phyloP scores from a whole-genome alignment of 2,113 vertebrate species.

The Zapornia atra region DNA sequence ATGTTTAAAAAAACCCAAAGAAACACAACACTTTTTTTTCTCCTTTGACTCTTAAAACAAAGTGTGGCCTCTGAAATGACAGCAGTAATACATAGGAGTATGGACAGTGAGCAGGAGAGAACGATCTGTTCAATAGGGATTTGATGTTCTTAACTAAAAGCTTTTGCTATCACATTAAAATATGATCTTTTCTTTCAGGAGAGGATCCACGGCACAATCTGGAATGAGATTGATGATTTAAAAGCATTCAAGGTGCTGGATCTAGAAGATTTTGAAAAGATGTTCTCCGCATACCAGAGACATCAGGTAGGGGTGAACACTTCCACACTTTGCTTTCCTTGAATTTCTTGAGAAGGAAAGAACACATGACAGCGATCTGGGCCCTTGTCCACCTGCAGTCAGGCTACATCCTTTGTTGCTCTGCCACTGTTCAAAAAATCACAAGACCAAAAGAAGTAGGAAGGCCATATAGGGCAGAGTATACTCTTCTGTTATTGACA shows the following conservation, averaged over 20 bases:
- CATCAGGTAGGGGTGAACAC: constrained; percentile 78
- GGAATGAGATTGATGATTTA: constrained; percentile 94
- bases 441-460: not conserved
- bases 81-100: not conserved
- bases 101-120: not conserved
- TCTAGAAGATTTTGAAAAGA: constrained; percentile 95
- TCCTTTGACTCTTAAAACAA: not conserved
- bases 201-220: constrained; percentile 90
- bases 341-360: not conserved
- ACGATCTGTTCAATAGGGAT: not conserved
- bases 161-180: not conserved
- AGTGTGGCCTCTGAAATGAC: not conserved
- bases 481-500: not conserved
- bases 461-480: not conserved
- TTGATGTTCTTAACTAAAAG: not conserved
- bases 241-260: constrained; percentile 90
- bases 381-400: not conserved
- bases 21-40: not conserved
- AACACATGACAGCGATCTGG: not conserved
- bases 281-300: constrained; percentile 97
- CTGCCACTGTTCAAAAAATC: not conserved
- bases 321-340: not conserved
- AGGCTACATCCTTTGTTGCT: not conserved
- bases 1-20: not conserved
- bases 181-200: constrained; percentile 75